A percentile compares a stretch with the other conserved stretches of the same genome.
These are phyloP conservation scores for Brachionus sp. DNA, from an alignment of 1,140 invertebrate genomes.

Conservation along the genomic window DNA sequence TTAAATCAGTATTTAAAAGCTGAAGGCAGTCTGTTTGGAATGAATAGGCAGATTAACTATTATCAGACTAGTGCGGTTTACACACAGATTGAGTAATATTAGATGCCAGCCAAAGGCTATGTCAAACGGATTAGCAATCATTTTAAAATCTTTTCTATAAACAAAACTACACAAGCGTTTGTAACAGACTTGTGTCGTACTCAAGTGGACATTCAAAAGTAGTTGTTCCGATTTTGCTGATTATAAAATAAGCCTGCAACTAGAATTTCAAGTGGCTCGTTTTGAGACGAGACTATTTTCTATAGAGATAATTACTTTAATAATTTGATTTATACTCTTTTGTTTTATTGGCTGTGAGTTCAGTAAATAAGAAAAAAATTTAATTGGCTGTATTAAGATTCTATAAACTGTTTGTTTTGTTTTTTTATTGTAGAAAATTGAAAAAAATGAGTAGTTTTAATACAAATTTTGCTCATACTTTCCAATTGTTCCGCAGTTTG, in stretches of 20 bases:
- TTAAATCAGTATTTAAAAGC: background rate
- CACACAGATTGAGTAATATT: background rate
- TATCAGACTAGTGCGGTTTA: slow-evolving; percentile 6
- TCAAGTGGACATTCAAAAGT: slow-evolving; percentile 10
- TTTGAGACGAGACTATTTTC: slow-evolving; percentile 1
- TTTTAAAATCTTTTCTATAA: background rate
- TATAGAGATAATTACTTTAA: slow-evolving; percentile 9
- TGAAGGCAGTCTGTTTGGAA: background rate
- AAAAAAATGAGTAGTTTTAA: slow-evolving; percentile 4
- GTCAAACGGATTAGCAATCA: background rate
- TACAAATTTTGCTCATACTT: background rate
- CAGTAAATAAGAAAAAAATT: background rate
- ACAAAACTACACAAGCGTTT: background rate
- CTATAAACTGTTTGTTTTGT: background rate
- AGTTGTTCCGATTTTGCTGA: background rate
- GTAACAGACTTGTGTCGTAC: slow-evolving; percentile 6
- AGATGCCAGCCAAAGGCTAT: background rate
- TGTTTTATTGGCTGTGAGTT: background rate
- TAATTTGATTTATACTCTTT: background rate
- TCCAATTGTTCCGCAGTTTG: background rate
- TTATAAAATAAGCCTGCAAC: slow-evolving; percentile 20
- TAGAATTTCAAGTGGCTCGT: background rate
- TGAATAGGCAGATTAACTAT: background rate
- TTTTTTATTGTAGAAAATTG: background rate
- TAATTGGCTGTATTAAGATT: background rate